A percentile compares a stretch with the other conserved stretches of the same genome.
phyloP scores from a whole-genome alignment of 2,888 invertebrate species.

The Leucozona laternaria region DNA sequence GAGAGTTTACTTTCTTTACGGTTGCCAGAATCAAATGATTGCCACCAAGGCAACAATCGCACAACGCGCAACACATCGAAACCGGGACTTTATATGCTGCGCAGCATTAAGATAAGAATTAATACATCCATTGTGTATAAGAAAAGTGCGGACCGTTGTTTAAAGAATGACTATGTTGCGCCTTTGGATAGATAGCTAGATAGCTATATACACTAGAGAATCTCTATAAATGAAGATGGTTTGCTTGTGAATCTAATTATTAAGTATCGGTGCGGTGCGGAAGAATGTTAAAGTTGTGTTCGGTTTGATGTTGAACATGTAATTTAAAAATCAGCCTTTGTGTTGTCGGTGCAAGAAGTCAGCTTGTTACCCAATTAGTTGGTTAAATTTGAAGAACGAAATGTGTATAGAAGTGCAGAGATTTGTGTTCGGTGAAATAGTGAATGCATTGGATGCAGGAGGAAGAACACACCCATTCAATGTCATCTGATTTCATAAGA shows the following conservation, averaged over 20 bases:
- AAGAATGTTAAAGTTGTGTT: conserved; percentile 47
- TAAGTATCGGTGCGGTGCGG: conserved; percentile 33
- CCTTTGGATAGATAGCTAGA: not conserved
- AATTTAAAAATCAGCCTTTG: conserved; percentile 40
- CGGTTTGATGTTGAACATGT: conserved; percentile 49
- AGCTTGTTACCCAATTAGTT: conserved; percentile 47
- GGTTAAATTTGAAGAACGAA: conserved; percentile 22
- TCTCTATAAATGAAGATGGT: conserved; percentile 39
- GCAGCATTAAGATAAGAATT: conserved; percentile 21
- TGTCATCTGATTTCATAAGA: not conserved
- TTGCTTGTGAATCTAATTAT: conserved; percentile 26
- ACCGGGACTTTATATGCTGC: conserved; percentile 3
- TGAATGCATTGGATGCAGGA: not conserved
- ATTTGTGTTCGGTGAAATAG: not conserved
- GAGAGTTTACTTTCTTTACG: conserved; percentile 63
- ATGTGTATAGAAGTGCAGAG: not conserved
- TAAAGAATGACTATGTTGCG: conserved; percentile 53
- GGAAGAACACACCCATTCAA: not conserved
- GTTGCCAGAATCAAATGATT: conserved; percentile 69
- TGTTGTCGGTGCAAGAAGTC: conserved; percentile 38
- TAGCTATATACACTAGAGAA: not conserved
- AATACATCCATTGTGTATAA: conserved; percentile 9
- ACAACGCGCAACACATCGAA: not conserved
- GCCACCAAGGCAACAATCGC: no score
- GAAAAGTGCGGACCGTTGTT: conserved; percentile 3